Evolutionary conservation across 2,797 vertebrate genomes (phyloP), one percentile per base, ranked within the genome.

Genomic region (Lagocephalus sceleratus): DNA sequence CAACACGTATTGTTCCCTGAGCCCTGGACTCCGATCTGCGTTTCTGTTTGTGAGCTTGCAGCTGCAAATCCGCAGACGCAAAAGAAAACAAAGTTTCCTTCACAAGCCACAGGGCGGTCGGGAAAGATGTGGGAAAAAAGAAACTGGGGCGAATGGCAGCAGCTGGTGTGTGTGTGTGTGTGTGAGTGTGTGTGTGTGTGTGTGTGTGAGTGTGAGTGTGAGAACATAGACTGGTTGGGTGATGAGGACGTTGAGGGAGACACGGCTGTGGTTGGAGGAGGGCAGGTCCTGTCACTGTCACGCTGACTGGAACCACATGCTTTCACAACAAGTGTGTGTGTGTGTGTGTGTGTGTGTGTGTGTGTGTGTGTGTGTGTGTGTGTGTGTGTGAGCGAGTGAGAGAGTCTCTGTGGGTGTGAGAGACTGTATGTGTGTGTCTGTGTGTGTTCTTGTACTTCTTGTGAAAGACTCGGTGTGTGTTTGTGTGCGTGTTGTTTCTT

Each of bases 261-360:
- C n/a, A n/a, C n/a, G n/a, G 60, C 85, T 58, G 66, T 38, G 75
- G 75, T 73, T 54, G 47, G 41, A 70, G 43, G 22, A 51, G 54
- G 32, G 50, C 64, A 21, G 23, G 60, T 73, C 57, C 51, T 54
- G 66, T 84, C 79, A 81, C 77, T 81, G 83, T 68, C 60, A 81
- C 81, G 72, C 70, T 84, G 57, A 42, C 57, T 57, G 38, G 53
- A 62, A 70, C 68, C 52, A 6, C 74, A 62, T 17, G 2, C 60
- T 89, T 87, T 86, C 83, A 75, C 49, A 78, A 78, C 85, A 78
- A 87, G 74, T 79, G 62, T 50, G 42, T 44, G 41, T 20, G 5
- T 20, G 41, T 20, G 44, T 5, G 20, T 46, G 44, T 16, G 44
- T 46, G 44, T 23, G 44, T 46, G 44, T 23, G 44, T 23, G 44